Evolutionary conservation across 2,888 invertebrate species (phyloP).

Genomic region (Lithophane leautieri): DNA sequence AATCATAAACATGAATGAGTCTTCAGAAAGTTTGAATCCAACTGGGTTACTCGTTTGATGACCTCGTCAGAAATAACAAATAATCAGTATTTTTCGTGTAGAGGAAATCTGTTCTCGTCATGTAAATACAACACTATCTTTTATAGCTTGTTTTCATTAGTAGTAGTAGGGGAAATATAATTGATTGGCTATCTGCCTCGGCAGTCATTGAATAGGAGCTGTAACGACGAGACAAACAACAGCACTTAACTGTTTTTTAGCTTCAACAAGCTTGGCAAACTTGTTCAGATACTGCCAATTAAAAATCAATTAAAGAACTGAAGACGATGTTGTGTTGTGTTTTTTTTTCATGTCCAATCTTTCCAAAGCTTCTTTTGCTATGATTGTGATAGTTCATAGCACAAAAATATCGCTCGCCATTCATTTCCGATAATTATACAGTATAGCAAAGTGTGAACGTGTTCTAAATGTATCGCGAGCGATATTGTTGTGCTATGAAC

Average conservation of each 20-base stretch:
- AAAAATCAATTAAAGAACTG: neutral
- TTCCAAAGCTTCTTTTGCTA: neutral
- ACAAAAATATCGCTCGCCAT: too few relatives aligned
- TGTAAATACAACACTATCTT: slow-evolving; percentile 11
- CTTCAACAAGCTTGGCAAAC: neutral
- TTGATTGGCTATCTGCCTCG: slow-evolving; percentile 17
- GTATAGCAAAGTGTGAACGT: too few relatives aligned
- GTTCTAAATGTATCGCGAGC: too few relatives aligned
- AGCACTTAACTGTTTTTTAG: neutral
- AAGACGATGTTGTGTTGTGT: too few relatives aligned
- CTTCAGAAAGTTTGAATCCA: neutral
- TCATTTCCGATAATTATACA: too few relatives aligned
- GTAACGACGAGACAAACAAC: slow-evolving; percentile 6
- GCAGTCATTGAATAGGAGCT: neutral
- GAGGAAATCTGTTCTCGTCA: neutral
- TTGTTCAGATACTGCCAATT: neutral
- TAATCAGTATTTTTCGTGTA: neutral
- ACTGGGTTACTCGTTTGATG: too few relatives aligned
- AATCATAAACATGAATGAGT: neutral
- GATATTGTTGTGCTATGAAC: too few relatives aligned
- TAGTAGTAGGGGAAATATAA: slow-evolving; percentile 13
- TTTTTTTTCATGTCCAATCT: neutral
- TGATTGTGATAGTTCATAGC: too few relatives aligned
- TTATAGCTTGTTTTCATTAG: slow-evolving; percentile 38
- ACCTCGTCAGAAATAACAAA: neutral